A percentile compares a stretch with the other conserved stretches of the same genome.
Evolutionary conservation across 2,888 invertebrate genomes (phyloP).

Genomic region (Spilarctia lutea): DNA sequence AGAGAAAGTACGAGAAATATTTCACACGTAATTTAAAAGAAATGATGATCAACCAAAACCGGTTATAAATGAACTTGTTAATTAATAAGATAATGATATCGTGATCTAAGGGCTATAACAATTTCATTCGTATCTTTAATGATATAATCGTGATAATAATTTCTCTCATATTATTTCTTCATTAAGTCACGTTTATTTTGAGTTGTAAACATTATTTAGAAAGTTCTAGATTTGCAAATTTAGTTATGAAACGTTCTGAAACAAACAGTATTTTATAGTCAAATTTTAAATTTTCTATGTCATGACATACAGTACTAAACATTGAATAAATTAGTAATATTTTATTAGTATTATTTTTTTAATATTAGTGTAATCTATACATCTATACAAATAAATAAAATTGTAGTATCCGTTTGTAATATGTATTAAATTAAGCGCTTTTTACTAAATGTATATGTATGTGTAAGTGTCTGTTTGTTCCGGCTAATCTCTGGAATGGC

Average conservation of each 20-base stretch:
- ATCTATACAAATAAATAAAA: too few relatives aligned
- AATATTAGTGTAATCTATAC: too few relatives aligned
- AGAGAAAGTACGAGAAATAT: conserved; percentile 2
- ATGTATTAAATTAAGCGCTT: too few relatives aligned
- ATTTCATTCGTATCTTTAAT: not conserved
- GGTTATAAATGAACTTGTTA: not conserved
- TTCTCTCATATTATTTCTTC: not conserved
- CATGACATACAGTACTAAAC: too few relatives aligned
- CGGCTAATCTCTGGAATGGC: too few relatives aligned
- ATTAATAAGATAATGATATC: not conserved
- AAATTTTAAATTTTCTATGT: too few relatives aligned
- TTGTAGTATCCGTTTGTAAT: too few relatives aligned
- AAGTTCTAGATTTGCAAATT: not conserved
- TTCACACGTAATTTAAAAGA: not conserved
- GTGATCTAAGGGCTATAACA: not conserved
- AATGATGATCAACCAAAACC: not conserved
- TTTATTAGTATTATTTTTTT: too few relatives aligned
- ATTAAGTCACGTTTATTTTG: not conserved
- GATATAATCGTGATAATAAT: not conserved
- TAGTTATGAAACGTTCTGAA: not conserved
- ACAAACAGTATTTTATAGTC: not conserved
- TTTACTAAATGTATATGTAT: too few relatives aligned
- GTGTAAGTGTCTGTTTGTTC: too few relatives aligned
- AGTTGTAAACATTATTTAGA: not conserved
- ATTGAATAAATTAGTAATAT: too few relatives aligned